Evolutionary conservation across 2,113 vertebrate species (phyloP), one percentile per base, ranked within the genome.

Genomic region (Papio anubis): DNA sequence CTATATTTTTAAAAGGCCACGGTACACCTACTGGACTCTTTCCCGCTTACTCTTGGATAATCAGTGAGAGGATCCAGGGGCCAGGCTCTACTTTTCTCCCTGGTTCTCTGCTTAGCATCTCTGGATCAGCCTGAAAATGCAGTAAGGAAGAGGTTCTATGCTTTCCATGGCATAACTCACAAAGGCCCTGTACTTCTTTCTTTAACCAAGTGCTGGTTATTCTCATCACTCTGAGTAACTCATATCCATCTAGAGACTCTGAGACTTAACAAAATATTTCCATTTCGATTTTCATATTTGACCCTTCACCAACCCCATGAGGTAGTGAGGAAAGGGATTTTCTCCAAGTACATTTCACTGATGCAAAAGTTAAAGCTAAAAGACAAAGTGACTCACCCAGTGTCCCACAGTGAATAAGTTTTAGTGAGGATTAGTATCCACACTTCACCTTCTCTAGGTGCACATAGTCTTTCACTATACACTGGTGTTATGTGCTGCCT

Each of bases 401-500:
- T 40, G 5, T 61, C 17, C 43, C 57, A 57, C 4, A 78, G 30
- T 9, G 38, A 96, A 30, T 23, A 18, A 14, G 3, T 52, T 75
- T 78, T 23, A 55, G 38, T 55, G 32, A 86, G 59, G 18, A 89
- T 82, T 55, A 38, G 59, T 91, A 78, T 93, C 73, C 11, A 72
- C 2, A 40, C 18, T 72, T 86, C 38, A 21, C 45, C 21, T 55
- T 48, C 30, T 45, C 43, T 20, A 18, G 5, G 9, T 5, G 40
- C 7, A 70, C 6, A 59, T 0, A 66, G 11, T 30, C 25, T 90
- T 61, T 61, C 52, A 78, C 8, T 16, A 38, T 14, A n/a, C 25
- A 11, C 8, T 1, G 3, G 27, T 25, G 4, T n/a, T 68, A 14
- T 1, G 0, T 1, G 5, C 35, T 11, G 27, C 20, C 14, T 25